phyloP scores from a whole-genome alignment of 1,140 invertebrate genomes.

The Agrypnia vestita region DNA sequence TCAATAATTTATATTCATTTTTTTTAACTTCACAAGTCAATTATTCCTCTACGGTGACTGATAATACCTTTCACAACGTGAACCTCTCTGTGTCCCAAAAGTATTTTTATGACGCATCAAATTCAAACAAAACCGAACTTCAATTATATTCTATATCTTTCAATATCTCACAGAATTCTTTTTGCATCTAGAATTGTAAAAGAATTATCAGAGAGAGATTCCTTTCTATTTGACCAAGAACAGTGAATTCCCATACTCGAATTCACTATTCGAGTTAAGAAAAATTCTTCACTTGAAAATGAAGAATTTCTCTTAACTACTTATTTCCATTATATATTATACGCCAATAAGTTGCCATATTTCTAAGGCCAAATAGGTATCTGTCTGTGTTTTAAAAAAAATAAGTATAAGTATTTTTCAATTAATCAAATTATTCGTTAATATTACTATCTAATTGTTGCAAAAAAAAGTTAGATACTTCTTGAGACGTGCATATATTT shows the following conservation, averaged over 20 bases:
- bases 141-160: neutral
- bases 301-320: conserved; percentile 57
- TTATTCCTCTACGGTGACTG: neutral
- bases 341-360: no score
- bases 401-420: no score
- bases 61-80: neutral
- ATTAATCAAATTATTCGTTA: no score
- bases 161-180: conserved; percentile 31
- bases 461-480: no score
- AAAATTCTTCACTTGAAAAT: no score
- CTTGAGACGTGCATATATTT: no score
- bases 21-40: neutral
- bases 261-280: no score
- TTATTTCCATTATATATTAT: neutral
- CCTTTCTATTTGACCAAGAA: conserved; percentile 44
- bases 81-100: neutral
- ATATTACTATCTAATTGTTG: no score
- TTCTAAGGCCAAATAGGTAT: no score
- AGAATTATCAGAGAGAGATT: no score
- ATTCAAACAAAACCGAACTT: neutral
- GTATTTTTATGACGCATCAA: conserved; percentile 27
- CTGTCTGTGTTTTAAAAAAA: no score
- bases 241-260: conserved; percentile 41
- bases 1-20: neutral
- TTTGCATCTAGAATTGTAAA: conserved; percentile 15